phyloP scores from a whole-genome alignment of 2,888 invertebrate species.

The Coremacera marginata region DNA sequence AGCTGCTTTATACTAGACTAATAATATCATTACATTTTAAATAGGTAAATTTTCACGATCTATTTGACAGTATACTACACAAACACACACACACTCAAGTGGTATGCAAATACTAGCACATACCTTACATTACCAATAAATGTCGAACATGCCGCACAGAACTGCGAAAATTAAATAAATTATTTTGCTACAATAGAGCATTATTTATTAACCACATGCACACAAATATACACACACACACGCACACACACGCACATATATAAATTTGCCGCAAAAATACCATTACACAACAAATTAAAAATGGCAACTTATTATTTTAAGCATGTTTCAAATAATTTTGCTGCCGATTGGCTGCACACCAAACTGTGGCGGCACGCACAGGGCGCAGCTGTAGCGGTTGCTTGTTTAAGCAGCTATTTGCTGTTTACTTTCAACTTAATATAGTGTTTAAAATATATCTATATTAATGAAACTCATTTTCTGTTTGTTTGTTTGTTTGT shows the following conservation, averaged over 20 bases:
- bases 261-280: background rate
- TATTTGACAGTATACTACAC: conserved; percentile 1
- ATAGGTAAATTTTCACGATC: conserved; percentile 7
- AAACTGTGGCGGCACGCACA: too few relatives aligned
- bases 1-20: background rate
- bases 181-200: conserved; percentile 50
- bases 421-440: background rate
- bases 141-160: conserved; percentile 48
- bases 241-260: background rate
- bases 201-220: conserved; percentile 49
- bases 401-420: background rate
- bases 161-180: conserved; percentile 49
- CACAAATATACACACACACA: conserved; percentile 16
- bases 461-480: too few relatives aligned
- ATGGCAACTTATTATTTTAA: conserved; percentile 50
- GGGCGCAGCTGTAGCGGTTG: background rate
- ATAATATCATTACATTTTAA: background rate
- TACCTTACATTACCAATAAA: conserved; percentile 46
- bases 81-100: conserved; percentile 8
- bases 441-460: background rate
- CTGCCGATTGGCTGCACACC: conserved; percentile 7
- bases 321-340: conserved; percentile 38
- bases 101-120: background rate
- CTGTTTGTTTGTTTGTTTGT: too few relatives aligned
- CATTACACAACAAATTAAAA: conserved; percentile 49